A percentile compares a stretch with the other conserved stretches of the same genome.
Evolutionary conservation across 2,113 vertebrate species (phyloP).

Genomic region (Pampusana beccarii): DNA sequence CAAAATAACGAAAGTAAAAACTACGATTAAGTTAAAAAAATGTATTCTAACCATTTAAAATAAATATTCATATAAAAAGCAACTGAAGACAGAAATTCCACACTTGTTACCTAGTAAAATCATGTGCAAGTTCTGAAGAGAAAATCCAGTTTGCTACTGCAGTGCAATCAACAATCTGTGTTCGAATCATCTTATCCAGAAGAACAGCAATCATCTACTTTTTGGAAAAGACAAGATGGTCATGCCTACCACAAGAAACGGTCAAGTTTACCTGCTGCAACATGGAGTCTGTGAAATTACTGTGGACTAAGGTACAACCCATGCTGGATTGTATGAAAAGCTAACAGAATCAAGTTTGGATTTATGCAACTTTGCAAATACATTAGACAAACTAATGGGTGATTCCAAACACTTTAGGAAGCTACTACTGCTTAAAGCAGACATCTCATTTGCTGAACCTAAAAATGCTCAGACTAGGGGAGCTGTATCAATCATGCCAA

Average conservation of each 20-base stretch:
- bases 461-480: background rate
- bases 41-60: background rate
- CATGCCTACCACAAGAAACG: background rate
- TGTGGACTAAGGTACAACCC: background rate
- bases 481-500: background rate
- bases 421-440: background rate
- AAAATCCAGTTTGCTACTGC: conserved; percentile 99
- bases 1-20: no score
- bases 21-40: no score
- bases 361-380: background rate
- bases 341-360: background rate
- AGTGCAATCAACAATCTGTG: conserved; percentile 96
- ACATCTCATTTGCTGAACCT: background rate
- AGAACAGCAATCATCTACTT: conserved; percentile 92
- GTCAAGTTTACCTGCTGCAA: background rate
- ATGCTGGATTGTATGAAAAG: background rate
- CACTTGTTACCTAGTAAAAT: conserved; percentile 93
- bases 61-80: background rate
- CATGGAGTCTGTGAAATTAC: background rate
- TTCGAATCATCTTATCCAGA: conserved; percentile 97
- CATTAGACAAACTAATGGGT: background rate
- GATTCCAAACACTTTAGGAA: background rate
- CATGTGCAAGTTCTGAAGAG: conserved; percentile 93
- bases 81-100: background rate
- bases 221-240: background rate